A percentile compares a stretch with the other conserved stretches of the same genome.
phyloP scores from a whole-genome alignment of 2,797 vertebrate genomes.

The Myripristis jacobus region DNA sequence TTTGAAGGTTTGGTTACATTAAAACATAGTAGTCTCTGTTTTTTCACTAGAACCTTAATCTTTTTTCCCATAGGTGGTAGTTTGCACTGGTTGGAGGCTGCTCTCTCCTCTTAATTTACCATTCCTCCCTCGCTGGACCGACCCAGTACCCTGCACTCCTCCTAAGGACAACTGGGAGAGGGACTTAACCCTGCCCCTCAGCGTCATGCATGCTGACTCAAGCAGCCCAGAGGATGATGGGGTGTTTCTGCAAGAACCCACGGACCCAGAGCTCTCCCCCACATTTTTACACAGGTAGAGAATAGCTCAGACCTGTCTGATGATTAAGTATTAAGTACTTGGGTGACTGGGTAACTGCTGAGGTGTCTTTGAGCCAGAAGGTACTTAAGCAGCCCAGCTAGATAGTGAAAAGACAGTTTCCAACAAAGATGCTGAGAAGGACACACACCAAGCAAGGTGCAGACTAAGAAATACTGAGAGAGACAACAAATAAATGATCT shows the following conservation, averaged over 20 bases:
- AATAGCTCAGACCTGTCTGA: background rate
- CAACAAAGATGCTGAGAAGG: too few relatives aligned
- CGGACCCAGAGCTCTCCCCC: slow-evolving; percentile 68
- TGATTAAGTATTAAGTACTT: too few relatives aligned
- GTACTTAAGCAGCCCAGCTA: too few relatives aligned
- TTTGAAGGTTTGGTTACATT: background rate
- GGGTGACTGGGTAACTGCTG: too few relatives aligned
- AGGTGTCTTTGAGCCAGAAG: too few relatives aligned
- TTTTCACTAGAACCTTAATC: background rate
- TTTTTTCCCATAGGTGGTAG: slow-evolving; percentile 57
- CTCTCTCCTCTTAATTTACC: slow-evolving; percentile 71
- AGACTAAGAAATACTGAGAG: too few relatives aligned
- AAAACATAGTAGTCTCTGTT: background rate
- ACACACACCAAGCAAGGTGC: too few relatives aligned
- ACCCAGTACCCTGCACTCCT: slow-evolving; percentile 81
- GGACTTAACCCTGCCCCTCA: slow-evolving; percentile 75
- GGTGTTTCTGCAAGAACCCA: slow-evolving; percentile 64
- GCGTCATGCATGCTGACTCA: slow-evolving; percentile 77
- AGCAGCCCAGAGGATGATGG: slow-evolving; percentile 78
- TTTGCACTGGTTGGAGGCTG: slow-evolving; percentile 71
- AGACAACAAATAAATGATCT: too few relatives aligned
- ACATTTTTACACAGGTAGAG: slow-evolving; percentile 77
- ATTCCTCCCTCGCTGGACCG: slow-evolving; percentile 64
- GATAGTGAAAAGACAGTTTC: too few relatives aligned
- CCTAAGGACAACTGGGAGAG: slow-evolving; percentile 78